These are phyloP conservation scores for Dysidea cf. avara DNA, from an alignment of 37 sponge, comb jelly and placozoan genomes.

Conservation along the genomic window DNA sequence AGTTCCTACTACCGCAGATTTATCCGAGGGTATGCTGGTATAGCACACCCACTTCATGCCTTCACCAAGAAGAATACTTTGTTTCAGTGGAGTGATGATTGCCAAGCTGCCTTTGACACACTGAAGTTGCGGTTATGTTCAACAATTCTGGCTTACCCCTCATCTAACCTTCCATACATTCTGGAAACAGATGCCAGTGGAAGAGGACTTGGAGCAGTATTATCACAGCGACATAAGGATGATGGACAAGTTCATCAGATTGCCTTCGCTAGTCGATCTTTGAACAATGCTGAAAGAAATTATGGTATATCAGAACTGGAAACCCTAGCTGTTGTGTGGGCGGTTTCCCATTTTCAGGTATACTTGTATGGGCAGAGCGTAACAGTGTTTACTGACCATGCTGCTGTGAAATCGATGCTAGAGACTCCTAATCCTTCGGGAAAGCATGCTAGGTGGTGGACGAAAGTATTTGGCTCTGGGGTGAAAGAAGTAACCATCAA, in stretches of 20 bases:
- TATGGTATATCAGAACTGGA: conserved; percentile 41
- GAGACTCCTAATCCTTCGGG: conserved; percentile 26
- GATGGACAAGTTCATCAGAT: conserved; percentile 1
- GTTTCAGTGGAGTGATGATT: conserved; percentile 23
- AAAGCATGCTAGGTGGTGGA: conserved; percentile 40
- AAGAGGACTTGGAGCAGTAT: conserved; percentile 10
- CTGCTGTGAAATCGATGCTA: conserved; percentile 26
- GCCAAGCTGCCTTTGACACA: conserved; percentile 4
- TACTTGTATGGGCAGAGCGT: conserved; percentile 21
- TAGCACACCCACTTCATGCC: too few relatives aligned
- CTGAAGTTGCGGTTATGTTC: too few relatives aligned
- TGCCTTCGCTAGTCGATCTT: conserved; percentile 32
- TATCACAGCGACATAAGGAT: conserved; percentile 11
- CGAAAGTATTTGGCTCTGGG: conserved; percentile 21
- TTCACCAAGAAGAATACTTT: conserved; percentile 8
- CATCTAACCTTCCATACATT: too few relatives aligned
- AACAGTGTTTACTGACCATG: conserved; percentile 29
- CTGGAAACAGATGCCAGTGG: conserved; percentile 28
- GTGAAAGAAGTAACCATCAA: conserved; percentile 6
- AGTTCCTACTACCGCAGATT: conserved; percentile 31
- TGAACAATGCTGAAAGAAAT: conserved; percentile 25
- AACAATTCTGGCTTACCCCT: too few relatives aligned
- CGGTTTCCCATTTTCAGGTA: conserved; percentile 9
- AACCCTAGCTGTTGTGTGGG: conserved; percentile 47
- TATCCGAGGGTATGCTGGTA: conserved; percentile 8